Evolutionary conservation across 2,797 vertebrate species (phyloP), one percentile per base, ranked within the genome.

Genomic region (Silurus aristotelis): DNA sequence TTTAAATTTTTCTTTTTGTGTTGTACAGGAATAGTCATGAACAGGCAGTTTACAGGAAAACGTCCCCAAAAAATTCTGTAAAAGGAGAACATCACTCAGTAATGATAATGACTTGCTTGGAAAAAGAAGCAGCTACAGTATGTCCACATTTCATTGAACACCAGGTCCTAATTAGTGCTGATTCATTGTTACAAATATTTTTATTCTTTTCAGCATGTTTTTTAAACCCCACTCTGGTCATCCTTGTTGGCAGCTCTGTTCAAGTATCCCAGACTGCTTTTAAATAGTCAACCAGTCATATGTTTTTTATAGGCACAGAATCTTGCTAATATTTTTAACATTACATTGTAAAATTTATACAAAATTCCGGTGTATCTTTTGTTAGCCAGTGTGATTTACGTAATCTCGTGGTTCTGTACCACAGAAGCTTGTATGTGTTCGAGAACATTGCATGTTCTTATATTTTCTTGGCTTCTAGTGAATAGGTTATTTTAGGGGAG

Each of bases 401-500:
- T 85, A 52, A 80, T 67, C 27, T 46, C 48, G 38, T 56, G 52
- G 61, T 31, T 38, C 38, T 5, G 38, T 38, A 52, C 48, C 19
- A 76, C 66, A 75, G 80, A 61, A 75, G 27, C 22, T 60, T 71
- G 0, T 25, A 48, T 20, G 38, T 46, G 31, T 25, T n/a, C 43
- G 67, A 78, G 78, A n/a, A 81, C n/a, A 31, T n/a, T 9, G 20
- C 14, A n/a, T 31, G 68, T 60, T 66, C 38, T 52, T 64, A 55
- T 61, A 60, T 64, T 63, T 19, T 38, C 48, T 17, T 8, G 5
- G 14, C 46, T 25, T 63, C 6, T 60, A 22, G 5, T 55, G 52
- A 77, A 79, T 84, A 46, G 70, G 43, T 66, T 25, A 60, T 58
- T 55, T 82, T 8, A 10, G 10, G 25, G 81, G 43, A 80, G 71